Conservation (phyloP, 2,113 vertebrate genomes). For the Microcebus lehilahytsara region DNA sequence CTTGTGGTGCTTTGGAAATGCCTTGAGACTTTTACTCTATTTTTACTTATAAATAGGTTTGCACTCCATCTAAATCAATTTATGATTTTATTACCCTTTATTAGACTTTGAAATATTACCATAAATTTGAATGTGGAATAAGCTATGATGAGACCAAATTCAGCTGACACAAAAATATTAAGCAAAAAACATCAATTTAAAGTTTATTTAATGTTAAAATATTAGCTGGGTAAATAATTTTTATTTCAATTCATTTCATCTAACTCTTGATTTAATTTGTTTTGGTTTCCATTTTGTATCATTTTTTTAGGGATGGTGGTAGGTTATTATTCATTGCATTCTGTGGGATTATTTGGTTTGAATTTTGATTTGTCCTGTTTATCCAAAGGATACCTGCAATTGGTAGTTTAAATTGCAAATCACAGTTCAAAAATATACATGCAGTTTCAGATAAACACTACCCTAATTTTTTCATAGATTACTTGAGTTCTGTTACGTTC, state of each 20-base stretch:
- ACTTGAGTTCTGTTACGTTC: slow-evolving; percentile 52
- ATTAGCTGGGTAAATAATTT: neutral
- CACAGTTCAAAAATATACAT: neutral
- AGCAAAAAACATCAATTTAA: neutral
- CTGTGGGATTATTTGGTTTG: slow-evolving; percentile 21
- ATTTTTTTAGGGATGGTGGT: slow-evolving; percentile 39
- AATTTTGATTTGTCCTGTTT: neutral
- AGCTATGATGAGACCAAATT: neutral
- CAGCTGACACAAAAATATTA: neutral
- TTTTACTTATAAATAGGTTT: slow-evolving; percentile 51
- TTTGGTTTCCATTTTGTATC: neutral
- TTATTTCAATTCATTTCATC: neutral
- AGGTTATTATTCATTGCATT: neutral
- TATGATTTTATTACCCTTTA: neutral
- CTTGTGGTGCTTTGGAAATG: slow-evolving; percentile 24
- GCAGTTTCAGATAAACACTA: slow-evolving; percentile 36
- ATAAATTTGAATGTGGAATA: neutral
- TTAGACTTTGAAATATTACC: neutral
- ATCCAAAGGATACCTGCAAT: neutral
- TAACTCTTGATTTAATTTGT: slow-evolving; percentile 27
- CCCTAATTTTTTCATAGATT: slow-evolving; percentile 67
- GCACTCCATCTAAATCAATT: neutral
- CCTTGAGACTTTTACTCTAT: neutral
- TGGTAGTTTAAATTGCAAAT: slow-evolving; percentile 60
- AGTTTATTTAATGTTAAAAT: slow-evolving; percentile 1